Base-by-base conservation (phyloP, 2,113 vertebrate species). In the Otis tarda region DNA sequence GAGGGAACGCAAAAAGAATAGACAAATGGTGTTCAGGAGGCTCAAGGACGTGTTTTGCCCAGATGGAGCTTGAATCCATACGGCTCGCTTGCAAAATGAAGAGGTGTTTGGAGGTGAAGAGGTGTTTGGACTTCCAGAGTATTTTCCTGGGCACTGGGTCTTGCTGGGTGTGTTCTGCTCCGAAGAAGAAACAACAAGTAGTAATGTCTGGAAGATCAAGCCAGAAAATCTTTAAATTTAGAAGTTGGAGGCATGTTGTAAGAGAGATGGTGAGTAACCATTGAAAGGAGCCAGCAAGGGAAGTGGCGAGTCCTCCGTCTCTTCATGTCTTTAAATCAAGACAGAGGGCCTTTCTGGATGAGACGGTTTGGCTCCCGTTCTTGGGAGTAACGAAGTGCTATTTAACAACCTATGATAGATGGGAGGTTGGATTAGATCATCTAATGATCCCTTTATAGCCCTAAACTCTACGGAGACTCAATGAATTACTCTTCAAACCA, bases 171-270 rank as follows among this genome's bases (percentile, higher is more conserved):
- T 78, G 82, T 95, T 91, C 14, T 93, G 33, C 86, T 93, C 80
- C 76, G 53, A 31, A 73, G 86, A 84, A 89, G 89, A 43, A 93
- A 82, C n/a, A 96, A 94, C 92, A 93, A 96, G 90, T 25, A 61
- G 90, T 95, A 78, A 94, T 59, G 89, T 93, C 96, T 96, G 95
- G 80, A 53, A 59, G 94, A 89, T 91, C 73, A 89, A 76, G 94
- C 90, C 95, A 94, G 89, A 84, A 92, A 90, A 79, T 8, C 80
- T 89, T 69, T 82, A 89, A 87, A 89, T 96, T 83, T 94, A 94
- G 91, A 89, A 96, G 69, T 20, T 73, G 65, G 81, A 95, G 74
- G 93, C 49, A 9, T 91, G 86, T 60, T 87, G 91, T 75, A 93
- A 81, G 90, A 87, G 75, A 57, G 92, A 61, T 93, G 65, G 80